Evolutionary conservation across 2,888 invertebrate species (phyloP), one percentile per base, ranked within the genome.

Genomic region (Drosophila antonietae): DNA sequence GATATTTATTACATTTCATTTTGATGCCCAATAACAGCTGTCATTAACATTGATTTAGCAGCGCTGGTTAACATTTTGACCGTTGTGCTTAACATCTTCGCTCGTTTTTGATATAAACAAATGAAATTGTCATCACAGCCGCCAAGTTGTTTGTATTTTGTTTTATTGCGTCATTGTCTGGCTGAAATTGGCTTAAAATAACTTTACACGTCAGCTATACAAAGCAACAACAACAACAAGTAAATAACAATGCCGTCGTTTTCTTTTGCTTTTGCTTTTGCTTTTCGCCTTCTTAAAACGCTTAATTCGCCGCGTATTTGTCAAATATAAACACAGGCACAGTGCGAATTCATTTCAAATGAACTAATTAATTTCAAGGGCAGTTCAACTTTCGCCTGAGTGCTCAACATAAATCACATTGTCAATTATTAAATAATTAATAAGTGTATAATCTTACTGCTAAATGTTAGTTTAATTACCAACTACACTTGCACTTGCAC

Each of bases 101-200:
- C 51, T 77, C 43, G 53, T 68, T 83, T 72, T 87, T 74, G 70
- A 71, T 81, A 80, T 74, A 87, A 89, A 84, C 84, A 84, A 84
- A 84, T 80, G 59, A 68, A 76, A 83, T 73, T 73, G 78, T 71
- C 85, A 81, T 67, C 74, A 23, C 23, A 4, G 71, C 59, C 53
- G 82, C 77, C 78, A 82, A 81, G 84, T 76, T 76, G 80, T 76
- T 71, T 72, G 78, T 85, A 72, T 88, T 76, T 76, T 58, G 74
- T 75, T 69, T 78, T 60, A 88, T 90, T 91, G 81, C 90, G 90
- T 90, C 90, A 90, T 90, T 89, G 80, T 82, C 77, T 69, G 80
- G 85, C 90, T 81, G 78, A 90, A 91, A 90, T 88, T 86, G 78
- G 81, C 85, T 79, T 91, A 91, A 88, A 90, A 90, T 90, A 90